Evolutionary conservation across 2,888 invertebrate genomes (phyloP), one percentile per base, ranked within the genome.

Genomic region (Cryptocephalus moraei): DNA sequence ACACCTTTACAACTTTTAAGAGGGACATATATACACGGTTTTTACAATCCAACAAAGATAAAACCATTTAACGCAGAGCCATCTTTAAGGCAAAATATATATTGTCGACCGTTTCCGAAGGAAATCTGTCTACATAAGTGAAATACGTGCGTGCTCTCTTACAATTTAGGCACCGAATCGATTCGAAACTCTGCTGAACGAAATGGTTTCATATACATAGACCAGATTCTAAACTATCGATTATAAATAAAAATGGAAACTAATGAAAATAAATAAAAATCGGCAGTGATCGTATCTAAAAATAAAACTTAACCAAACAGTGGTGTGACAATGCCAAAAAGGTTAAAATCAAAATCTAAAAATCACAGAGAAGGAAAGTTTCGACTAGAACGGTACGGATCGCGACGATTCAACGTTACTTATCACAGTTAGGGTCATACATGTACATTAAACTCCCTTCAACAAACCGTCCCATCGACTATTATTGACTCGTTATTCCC

Each of bases 251-350:
- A 42, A 45, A 44, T 14, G 12, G 13, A 38, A 44, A 43, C 38
- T 31, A 12, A 41, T 22, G 13, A 22, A 42, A 42, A 11, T 39
- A 48, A 33, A 33, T 32, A 40, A 41, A 44, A 33, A 11, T 9
- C 49, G 50, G 54, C 56, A 54, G 54, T 54, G 54, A 12, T 31
- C 54, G 57, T 53, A 53, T 55, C 54, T 54, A 52, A 61, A 66
- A 67, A 67, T 64, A 68, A 65, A 70, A 69, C 67, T 62, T 63
- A 70, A 69, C 69, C 68, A 69, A 68, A 69, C 67, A 60, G 67
- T 66, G 64, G 67, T 67, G 69, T 66, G 67, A 68, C 60, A 61
- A 61, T 62, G 62, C 58, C 60, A 64, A 61, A 59, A 60, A 4
- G 22, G 22, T 22, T 22, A 22, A 22, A 22, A 22, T 22, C 22